Evolutionary conservation across 2,888 invertebrate genomes (phyloP).

Genomic region (Eilema caniola): DNA sequence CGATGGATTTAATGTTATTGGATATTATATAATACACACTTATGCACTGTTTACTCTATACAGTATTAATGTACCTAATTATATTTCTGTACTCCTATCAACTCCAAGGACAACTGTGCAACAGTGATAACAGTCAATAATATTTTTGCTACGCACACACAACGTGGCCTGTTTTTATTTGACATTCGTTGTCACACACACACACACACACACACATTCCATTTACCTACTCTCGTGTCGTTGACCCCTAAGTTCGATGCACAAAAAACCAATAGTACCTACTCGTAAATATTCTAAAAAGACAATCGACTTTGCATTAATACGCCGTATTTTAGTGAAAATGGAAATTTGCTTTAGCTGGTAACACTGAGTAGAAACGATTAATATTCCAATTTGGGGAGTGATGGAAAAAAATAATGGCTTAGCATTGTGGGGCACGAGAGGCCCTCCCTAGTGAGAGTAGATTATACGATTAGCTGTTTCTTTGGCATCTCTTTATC

Average conservation of each 20-base stretch:
- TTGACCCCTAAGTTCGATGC: neutral
- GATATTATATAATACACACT: too few species aligned
- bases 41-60: too few species aligned
- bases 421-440: slow-evolving; percentile 5
- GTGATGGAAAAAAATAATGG: slow-evolving; percentile 21
- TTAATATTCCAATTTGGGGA: slow-evolving; percentile 34
- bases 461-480: slow-evolving; percentile 13
- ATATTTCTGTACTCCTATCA: too few species aligned
- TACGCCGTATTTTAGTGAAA: slow-evolving; percentile 11
- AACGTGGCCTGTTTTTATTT: too few species aligned
- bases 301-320: slow-evolving; percentile 8
- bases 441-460: neutral
- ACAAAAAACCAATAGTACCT: neutral
- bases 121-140: too few species aligned
- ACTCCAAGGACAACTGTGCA: too few species aligned
- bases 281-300: neutral
- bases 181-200: too few species aligned
- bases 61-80: too few species aligned
- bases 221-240: neutral
- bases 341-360: neutral
- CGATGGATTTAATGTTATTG: neutral
- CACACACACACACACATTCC: too few species aligned
- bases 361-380: slow-evolving; percentile 21
- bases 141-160: too few species aligned
- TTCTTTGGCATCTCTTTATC: slow-evolving; percentile 2